Percentiles rank a stretch among this genome's conserved stretches.
Conservation (phyloP, 2,888 invertebrate species). For the Trimorus sp. region DNA sequence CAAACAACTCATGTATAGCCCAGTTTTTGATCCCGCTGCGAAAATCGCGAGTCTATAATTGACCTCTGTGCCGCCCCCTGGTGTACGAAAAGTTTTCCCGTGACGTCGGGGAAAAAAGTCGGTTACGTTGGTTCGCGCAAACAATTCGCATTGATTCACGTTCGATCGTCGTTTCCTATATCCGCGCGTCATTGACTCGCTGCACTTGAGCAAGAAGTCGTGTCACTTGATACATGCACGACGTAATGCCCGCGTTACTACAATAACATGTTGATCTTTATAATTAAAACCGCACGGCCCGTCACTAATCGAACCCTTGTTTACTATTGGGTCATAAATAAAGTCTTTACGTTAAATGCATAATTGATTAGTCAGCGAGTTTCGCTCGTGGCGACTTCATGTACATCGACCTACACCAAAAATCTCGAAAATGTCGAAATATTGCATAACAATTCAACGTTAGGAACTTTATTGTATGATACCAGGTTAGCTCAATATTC, state of each 20-base stretch:
- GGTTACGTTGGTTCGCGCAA: conserved; percentile 33
- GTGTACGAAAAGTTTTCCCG: no score
- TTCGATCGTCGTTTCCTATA: conserved; percentile 42
- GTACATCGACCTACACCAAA: not conserved
- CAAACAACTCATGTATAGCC: conserved; percentile 1
- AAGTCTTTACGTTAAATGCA: no score
- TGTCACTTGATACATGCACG: conserved; percentile 62
- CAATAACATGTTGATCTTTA: conserved; percentile 69
- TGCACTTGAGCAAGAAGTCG: conserved; percentile 64
- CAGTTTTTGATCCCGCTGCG: not conserved
- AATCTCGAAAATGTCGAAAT: conserved; percentile 3
- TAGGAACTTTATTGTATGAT: no score
- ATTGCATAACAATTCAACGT: no score
- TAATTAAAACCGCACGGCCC: conserved; percentile 71
- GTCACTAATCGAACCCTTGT: conserved; percentile 74
- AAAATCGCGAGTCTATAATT: no score
- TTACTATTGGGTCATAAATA: conserved; percentile 70
- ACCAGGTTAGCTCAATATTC: no score
- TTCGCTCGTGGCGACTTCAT: not conserved
- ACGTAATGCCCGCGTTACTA: conserved; percentile 68
- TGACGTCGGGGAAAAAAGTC: not conserved
- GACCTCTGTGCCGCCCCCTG: no score
- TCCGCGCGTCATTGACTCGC: conserved; percentile 64
- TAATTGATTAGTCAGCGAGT: no score
- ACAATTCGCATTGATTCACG: conserved; percentile 49